Conservation (phyloP, 2,888 invertebrate genomes). For the Pimpla rufipes region DNA sequence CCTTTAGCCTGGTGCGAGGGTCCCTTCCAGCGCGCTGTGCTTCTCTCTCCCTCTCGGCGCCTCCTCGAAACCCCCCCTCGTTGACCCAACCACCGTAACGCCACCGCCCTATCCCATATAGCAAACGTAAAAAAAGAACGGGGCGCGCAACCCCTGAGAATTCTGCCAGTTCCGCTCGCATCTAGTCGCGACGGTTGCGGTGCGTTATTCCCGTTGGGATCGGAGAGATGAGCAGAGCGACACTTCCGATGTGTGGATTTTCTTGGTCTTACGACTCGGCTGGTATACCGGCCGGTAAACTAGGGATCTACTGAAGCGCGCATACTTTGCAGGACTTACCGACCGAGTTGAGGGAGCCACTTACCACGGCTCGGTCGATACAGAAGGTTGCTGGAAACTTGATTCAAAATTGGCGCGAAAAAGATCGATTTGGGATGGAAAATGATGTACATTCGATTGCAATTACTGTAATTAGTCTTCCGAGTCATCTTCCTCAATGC, state of each 20-base stretch:
- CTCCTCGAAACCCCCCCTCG: conserved; percentile 40
- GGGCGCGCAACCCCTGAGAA: conserved; percentile 5
- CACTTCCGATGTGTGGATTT: background rate
- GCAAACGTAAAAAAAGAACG: conserved; percentile 41
- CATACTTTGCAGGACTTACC: too few relatives aligned
- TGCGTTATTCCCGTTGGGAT: background rate
- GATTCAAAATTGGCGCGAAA: background rate
- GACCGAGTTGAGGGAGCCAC: too few relatives aligned
- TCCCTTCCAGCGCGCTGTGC: conserved; percentile 37
- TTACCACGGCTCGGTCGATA: too few relatives aligned
- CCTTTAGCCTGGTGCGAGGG: conserved; percentile 44
- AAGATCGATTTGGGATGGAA: background rate
- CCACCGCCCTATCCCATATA: conserved; percentile 54
- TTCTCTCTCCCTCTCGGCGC: conserved; percentile 10
- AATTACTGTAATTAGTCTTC: conserved; percentile 9
- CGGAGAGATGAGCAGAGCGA: background rate
- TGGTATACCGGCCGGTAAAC: too few relatives aligned
- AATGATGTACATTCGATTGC: background rate
- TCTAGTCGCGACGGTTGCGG: background rate
- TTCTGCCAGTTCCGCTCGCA: background rate
- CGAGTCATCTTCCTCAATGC: conserved; percentile 58
- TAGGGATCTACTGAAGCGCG: too few relatives aligned
- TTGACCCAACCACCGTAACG: conserved; percentile 47
- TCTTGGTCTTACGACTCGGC: background rate
- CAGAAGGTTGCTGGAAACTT: too few relatives aligned